phyloP scores from a whole-genome alignment of 2,888 invertebrate genomes.

The Copidosoma aretas region DNA sequence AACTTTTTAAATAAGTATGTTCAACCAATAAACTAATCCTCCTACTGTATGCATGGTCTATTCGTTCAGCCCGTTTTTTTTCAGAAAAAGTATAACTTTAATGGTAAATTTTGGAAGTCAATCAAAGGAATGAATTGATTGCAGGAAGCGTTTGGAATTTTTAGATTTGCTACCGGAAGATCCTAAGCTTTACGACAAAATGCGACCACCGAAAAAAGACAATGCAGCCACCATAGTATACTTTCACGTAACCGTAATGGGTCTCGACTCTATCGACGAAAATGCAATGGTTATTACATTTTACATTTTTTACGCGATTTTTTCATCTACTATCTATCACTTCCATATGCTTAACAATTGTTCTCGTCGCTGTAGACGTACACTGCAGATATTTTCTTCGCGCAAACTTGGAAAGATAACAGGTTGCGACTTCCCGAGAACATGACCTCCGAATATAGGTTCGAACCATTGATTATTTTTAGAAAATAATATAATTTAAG shows the following conservation, averaged over 20 bases:
- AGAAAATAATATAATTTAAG: not conserved
- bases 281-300: conserved; percentile 82
- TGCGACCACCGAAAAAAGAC: conserved; percentile 90
- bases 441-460: conserved; percentile 90
- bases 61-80: not conserved
- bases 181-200: conserved; percentile 88
- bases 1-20: no score
- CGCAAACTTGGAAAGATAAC: conserved; percentile 93
- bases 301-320: not conserved
- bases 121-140: conserved; percentile 14
- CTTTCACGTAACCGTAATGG: conserved; percentile 94
- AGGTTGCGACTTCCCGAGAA: conserved; percentile 85
- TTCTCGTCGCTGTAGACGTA: conserved; percentile 70
- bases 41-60: no score
- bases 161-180: conserved; percentile 87
- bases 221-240: conserved; percentile 87
- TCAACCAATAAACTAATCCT: no score
- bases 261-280: conserved; percentile 93
- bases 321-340: not conserved
- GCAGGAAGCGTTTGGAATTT: conserved; percentile 77
- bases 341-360: not conserved
- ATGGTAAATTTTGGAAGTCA: not conserved
- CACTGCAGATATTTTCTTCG: conserved; percentile 90
- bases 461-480: not conserved
- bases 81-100: not conserved